Evolutionary conservation across 2,113 vertebrate genomes (phyloP).

Genomic region (Seriola rivoliana): DNA sequence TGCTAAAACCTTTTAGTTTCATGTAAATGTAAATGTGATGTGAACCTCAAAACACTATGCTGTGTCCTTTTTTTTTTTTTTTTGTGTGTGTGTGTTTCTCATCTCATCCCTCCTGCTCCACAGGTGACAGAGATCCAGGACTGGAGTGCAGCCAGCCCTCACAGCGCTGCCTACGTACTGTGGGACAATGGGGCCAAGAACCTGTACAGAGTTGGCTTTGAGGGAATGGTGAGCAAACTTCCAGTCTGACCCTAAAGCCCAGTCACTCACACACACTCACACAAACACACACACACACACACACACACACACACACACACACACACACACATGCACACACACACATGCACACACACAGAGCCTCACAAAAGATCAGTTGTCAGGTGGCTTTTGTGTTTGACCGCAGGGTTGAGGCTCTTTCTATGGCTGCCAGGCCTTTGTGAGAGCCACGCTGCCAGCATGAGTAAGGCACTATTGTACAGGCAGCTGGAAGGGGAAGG

Average conservation of each 20-base stretch:
- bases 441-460: slow-evolving; percentile 79
- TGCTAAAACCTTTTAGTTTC: not conserved
- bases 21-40: not conserved
- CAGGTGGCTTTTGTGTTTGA: slow-evolving; percentile 73
- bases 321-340: slow-evolving; percentile 20
- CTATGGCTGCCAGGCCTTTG: slow-evolving; percentile 75
- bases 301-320: slow-evolving; percentile 10
- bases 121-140: slow-evolving; percentile 99
- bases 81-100: not conserved
- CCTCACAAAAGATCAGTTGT: slow-evolving; percentile 74
- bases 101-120: slow-evolving; percentile 15
- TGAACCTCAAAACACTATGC: not conserved
- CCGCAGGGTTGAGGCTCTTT: slow-evolving; percentile 59
- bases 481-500: slow-evolving; percentile 81
- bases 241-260: slow-evolving; percentile 42
- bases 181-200: slow-evolving; percentile 99
- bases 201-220: slow-evolving; percentile 98
- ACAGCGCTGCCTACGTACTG: slow-evolving; percentile 97
- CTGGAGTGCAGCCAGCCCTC: slow-evolving; percentile 98
- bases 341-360: slow-evolving; percentile 10
- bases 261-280: not conserved
- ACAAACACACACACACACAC: not conserved
- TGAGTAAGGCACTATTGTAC: slow-evolving; percentile 81
- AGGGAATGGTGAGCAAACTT: slow-evolving; percentile 96
- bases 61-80: slow-evolving; percentile 2